Conservation (phyloP, 2,797 vertebrate species). For the Mionectes olivaceus region DNA sequence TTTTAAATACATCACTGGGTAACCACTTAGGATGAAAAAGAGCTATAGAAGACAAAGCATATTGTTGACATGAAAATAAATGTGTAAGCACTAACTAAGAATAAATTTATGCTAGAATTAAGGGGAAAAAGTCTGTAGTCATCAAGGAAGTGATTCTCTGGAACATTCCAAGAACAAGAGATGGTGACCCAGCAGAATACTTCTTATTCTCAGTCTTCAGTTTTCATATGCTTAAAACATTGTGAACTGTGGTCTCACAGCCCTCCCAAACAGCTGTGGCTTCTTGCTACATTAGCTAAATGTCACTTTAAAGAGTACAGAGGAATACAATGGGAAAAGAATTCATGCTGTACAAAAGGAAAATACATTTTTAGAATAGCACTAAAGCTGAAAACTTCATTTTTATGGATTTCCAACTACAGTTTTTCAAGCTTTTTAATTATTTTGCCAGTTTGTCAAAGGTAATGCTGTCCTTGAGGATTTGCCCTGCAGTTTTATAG, state of each 20-base stretch:
- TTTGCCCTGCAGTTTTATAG: slow-evolving; percentile 44
- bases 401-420: slow-evolving; percentile 20
- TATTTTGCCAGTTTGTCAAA: slow-evolving; percentile 50
- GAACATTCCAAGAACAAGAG: slow-evolving; percentile 16
- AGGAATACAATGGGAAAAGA: not conserved
- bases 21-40: slow-evolving; percentile 34
- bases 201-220: not conserved
- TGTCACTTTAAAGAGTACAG: slow-evolving; percentile 13
- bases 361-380: slow-evolving; percentile 10
- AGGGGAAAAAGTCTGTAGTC: not conserved
- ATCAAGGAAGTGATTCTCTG: slow-evolving; percentile 26
- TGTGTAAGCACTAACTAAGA: slow-evolving; percentile 20
- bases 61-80: slow-evolving; percentile 33
- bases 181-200: not conserved
- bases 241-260: not conserved
- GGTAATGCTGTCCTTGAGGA: slow-evolving; percentile 50
- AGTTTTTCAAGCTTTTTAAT: slow-evolving; percentile 42
- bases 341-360: not conserved
- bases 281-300: slow-evolving; percentile 51
- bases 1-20: slow-evolving; percentile 2
- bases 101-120: slow-evolving; percentile 18
- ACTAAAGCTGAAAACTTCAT: not conserved
- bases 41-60: not conserved
- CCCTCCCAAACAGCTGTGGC: not conserved
- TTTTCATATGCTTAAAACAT: not conserved